Evolutionary conservation across 1,140 invertebrate species (phyloP).

Genomic region (Drosophila pectinifera): DNA sequence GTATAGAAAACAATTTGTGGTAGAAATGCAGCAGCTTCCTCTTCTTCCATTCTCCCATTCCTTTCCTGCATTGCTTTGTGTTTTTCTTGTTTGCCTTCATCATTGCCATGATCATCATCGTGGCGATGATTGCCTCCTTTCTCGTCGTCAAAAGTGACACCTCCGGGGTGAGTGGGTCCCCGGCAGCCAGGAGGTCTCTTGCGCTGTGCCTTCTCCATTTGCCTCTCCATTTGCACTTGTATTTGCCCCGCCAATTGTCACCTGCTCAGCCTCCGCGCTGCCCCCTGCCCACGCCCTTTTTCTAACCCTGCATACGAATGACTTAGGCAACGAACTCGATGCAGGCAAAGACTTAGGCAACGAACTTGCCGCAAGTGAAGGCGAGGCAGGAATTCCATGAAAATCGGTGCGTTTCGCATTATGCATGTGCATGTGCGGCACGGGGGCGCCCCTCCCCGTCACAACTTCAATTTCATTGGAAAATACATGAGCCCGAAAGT

Average conservation of each 20-base stretch:
- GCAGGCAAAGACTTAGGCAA: constrained; percentile 22
- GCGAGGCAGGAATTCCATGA: constrained; percentile 15
- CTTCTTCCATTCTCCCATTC: constrained; percentile 12
- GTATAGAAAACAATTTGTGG: constrained; percentile 11
- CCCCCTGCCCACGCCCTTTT: not conserved
- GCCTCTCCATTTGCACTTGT: constrained; percentile 9
- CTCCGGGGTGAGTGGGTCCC: constrained; percentile 21
- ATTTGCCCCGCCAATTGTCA: constrained; percentile 43
- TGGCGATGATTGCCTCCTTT: constrained; percentile 37
- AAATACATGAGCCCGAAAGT: constrained; percentile 35
- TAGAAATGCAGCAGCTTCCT: constrained; percentile 26
- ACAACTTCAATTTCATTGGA: constrained; percentile 50
- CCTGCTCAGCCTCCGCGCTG: constrained; percentile 15
- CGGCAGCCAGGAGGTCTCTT: constrained; percentile 25
- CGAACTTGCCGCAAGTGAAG: constrained; percentile 4
- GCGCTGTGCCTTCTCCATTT: not conserved
- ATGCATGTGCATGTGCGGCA: constrained; percentile 26
- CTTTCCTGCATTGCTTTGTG: constrained; percentile 6
- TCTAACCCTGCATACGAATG: constrained; percentile 45
- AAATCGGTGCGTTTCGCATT: constrained; percentile 23
- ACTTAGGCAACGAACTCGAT: constrained; percentile 67
- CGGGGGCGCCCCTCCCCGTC: not conserved
- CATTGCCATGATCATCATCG: not conserved
- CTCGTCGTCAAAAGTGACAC: constrained; percentile 43
- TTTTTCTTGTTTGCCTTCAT: constrained; percentile 13